Percentiles rank a stretch among this genome's conserved stretches.
These are phyloP conservation scores for Cercopithecus mona DNA, from an alignment of 2,113 vertebrate genomes.

Conservation along the genomic window DNA sequence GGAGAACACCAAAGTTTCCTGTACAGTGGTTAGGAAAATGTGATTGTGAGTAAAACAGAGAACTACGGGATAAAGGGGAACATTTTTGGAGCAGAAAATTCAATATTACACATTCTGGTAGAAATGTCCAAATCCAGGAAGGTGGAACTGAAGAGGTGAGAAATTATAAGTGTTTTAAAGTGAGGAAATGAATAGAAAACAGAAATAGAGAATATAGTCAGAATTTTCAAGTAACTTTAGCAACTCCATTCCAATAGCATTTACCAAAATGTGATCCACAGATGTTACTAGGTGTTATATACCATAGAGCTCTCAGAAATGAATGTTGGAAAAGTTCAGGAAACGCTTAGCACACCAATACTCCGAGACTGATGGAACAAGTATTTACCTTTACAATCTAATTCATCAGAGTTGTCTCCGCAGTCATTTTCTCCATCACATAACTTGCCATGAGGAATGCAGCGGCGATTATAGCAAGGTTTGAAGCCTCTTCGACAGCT, in stretches of 20 bases:
- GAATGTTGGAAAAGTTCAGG: background rate
- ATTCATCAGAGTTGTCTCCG: conserved; percentile 96
- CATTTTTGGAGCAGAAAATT: background rate
- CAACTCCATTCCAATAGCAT: background rate
- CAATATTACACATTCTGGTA: background rate
- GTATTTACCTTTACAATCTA: conserved; percentile 94
- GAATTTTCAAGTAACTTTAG: background rate
- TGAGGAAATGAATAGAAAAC: background rate
- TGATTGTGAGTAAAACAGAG: background rate
- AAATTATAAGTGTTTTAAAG: background rate
- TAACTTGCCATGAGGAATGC: conserved; percentile 89
- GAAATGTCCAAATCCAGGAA: background rate
- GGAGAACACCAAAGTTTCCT: background rate
- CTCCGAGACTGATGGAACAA: background rate
- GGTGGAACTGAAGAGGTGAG: background rate
- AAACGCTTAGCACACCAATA: background rate
- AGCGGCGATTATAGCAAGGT: conserved; percentile 93
- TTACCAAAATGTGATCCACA: background rate
- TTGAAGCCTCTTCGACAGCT: conserved; percentile 93
- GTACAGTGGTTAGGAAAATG: background rate
- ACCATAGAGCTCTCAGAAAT: background rate
- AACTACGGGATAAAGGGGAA: background rate
- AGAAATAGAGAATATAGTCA: background rate
- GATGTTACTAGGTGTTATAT: background rate
- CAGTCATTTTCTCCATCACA: conserved; percentile 96